Base-by-base conservation (phyloP, 2,797 vertebrate species). In the Serranus cabrilla region DNA sequence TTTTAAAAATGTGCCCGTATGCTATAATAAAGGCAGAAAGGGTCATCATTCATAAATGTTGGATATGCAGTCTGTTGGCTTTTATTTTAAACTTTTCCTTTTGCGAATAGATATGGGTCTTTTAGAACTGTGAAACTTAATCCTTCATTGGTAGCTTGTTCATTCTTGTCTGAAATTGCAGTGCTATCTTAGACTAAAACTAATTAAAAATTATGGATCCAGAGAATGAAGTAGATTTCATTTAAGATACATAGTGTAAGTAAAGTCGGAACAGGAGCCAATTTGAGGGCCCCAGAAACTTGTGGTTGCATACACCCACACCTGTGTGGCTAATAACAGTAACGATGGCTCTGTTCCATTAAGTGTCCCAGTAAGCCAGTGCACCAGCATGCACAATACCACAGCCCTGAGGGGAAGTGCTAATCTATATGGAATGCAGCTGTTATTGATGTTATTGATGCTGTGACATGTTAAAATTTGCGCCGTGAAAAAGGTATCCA, bases 151-250 rank as follows among this genome's bases (percentile, higher is more conserved):
- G 39, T 42, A 45, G 40, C 57, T 56, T 67, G 40, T 58, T 66
- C 56, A 54, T 34, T 52, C 67, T 76, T 60, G 62, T 83, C 62
- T 76, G 81, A 71, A 79, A 78, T 63, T 52, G 61, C 14, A 42
- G 72, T 64, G 47, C 61, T 75, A 67, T 79, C 51, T 74, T 71
- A 16, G 13, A 39, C 39, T 51, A 27, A 67, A 78, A 54, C 66
- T 67, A 71, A 75, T 78, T 67, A 75, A 71, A 71, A 82, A 71
- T 58, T 16, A 71, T 58, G 39, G 71, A 82, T 78, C 60, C 75
- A 67, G 51, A 71, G 45, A 78, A 66, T 54, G 62, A 71, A 78
- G 66, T 25, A 62, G 51, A 78, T 75, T 75, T 71, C 51, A 70
- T 70, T 74, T 75, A 75, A 78, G 76, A 82, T 82, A 66, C 20